Evolutionary conservation across 1,140 invertebrate species (phyloP).

Genomic region (Philotrypesis tridentata): DNA sequence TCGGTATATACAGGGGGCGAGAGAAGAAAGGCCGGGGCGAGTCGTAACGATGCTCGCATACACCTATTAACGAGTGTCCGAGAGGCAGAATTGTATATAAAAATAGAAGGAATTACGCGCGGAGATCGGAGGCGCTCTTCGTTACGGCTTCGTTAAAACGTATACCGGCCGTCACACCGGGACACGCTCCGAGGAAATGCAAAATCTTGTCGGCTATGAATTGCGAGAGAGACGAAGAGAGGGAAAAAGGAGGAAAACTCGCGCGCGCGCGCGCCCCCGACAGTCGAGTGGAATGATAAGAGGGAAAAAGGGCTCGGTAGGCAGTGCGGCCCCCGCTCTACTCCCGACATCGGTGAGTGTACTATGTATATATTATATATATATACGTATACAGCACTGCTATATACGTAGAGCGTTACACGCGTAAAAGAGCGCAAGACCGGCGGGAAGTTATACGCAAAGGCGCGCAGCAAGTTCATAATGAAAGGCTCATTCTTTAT

Average conservation of each 20-base stretch:
- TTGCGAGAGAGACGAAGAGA: neutral
- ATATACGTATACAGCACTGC: too few species aligned
- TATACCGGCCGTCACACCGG: too few species aligned
- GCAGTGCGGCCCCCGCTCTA: too few species aligned
- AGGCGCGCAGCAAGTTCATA: slow-evolving; percentile 55
- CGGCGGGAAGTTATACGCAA: slow-evolving; percentile 30
- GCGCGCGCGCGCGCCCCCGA: too few species aligned
- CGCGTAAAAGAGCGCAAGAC: neutral
- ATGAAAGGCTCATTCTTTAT: slow-evolving; percentile 63
- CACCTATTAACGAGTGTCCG: neutral
- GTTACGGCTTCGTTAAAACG: neutral
- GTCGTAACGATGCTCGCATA: neutral
- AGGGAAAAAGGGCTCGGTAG: neutral
- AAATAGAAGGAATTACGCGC: neutral
- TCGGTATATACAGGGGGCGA: too few species aligned
- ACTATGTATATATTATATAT: too few species aligned
- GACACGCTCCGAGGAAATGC: neutral
- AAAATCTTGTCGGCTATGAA: neutral
- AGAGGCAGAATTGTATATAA: neutral
- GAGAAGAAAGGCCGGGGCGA: neutral
- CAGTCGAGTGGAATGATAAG: neutral
- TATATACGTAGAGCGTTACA: too few species aligned
- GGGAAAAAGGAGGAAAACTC: neutral
- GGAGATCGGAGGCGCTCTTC: too few species aligned
- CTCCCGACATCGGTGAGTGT: too few species aligned